Base-by-base conservation (phyloP, 1,140 invertebrate genomes). In the Nomia melanderi region DNA sequence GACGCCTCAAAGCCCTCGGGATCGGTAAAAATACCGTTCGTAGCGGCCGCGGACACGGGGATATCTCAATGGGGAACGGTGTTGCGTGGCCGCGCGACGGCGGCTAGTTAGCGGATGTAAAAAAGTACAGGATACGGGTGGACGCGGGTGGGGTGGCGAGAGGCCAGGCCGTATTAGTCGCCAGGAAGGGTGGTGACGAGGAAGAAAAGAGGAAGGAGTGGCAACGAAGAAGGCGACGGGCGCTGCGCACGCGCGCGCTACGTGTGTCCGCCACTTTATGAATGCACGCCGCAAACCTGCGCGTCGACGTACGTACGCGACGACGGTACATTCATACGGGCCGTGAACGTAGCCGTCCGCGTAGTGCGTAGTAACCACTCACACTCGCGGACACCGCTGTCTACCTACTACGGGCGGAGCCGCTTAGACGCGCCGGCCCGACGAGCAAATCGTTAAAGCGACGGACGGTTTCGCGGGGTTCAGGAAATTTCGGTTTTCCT, bases 261-360 rank as follows among this genome's bases (percentile, higher is more conserved):
- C 84, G 84, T 85, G 84, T 85, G 87, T 86, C 86, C 85, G 84
- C 81, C 82, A 78, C 80, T 90, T 90, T 85, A 89, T 90, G 88
- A 88, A 89, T 90, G 87, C 87, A 85, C 83, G 85, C 76, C 77
- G 77, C 67, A 73, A 79, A 76, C 73, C 77, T 77, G 81, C 53
- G 59, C 39, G 64, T 66, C 79, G 76, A 71, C 82, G 82, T 81
- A 75, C 75, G 78, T 82, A 79, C 69, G 70, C 77, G 77, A 39
- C 57, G 47, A 77, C 66, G 72, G 71, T 85, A 79, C 83, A 84
- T 85, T 85, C 83, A 85, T 85, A 70, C 82, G 76, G 67, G 50
- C 53, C 69, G 33, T 79, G 62, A 83, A 75, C 82, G 82, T 84
- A 83, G 71, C 54, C 41, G 4, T 3, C 9, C 23, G 56, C 71